Conservation (phyloP, 2,888 invertebrate species). For the Allygus modestus region DNA sequence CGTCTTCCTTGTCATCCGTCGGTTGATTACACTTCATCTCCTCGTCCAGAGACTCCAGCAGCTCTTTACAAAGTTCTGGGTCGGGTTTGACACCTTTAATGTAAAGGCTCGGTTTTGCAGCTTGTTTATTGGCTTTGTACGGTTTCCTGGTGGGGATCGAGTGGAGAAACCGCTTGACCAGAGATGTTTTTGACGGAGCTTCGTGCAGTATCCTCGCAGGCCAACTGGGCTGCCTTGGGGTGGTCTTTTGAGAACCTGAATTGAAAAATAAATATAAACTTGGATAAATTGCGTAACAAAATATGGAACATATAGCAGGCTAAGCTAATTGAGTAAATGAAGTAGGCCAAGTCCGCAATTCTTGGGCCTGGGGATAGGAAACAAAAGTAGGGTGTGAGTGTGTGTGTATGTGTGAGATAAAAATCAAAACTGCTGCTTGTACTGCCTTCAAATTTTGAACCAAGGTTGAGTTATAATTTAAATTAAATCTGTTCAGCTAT, state of each 20-base stretch:
- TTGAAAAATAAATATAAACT: neutral
- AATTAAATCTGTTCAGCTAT: too few relatives aligned
- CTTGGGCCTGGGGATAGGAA: too few relatives aligned
- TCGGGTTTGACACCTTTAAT: slow-evolving; percentile 61
- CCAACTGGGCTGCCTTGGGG: slow-evolving; percentile 27
- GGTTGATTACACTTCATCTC: slow-evolving; percentile 57
- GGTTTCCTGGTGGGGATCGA: slow-evolving; percentile 61
- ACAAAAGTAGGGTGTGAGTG: too few relatives aligned
- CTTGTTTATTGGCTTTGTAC: slow-evolving; percentile 48
- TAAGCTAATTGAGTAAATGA: too few relatives aligned
- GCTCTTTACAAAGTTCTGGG: slow-evolving; percentile 37
- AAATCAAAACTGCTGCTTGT: too few relatives aligned
- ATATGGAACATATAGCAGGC: too few relatives aligned
- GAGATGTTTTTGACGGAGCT: slow-evolving; percentile 63
- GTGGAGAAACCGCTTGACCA: slow-evolving; percentile 62
- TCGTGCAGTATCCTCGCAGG: slow-evolving; percentile 55
- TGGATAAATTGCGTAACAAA: too few relatives aligned
- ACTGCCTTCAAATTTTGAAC: too few relatives aligned
- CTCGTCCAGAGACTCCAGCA: slow-evolving; percentile 50
- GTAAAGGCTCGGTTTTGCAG: slow-evolving; percentile 21
- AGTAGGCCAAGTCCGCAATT: too few relatives aligned
- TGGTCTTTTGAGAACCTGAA: slow-evolving; percentile 32
- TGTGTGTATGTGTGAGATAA: too few relatives aligned
- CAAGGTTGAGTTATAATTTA: too few relatives aligned
- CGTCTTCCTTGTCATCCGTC: slow-evolving; percentile 1